phyloP scores from a whole-genome alignment of 2,888 invertebrate species.

The Camponotus fellah region DNA sequence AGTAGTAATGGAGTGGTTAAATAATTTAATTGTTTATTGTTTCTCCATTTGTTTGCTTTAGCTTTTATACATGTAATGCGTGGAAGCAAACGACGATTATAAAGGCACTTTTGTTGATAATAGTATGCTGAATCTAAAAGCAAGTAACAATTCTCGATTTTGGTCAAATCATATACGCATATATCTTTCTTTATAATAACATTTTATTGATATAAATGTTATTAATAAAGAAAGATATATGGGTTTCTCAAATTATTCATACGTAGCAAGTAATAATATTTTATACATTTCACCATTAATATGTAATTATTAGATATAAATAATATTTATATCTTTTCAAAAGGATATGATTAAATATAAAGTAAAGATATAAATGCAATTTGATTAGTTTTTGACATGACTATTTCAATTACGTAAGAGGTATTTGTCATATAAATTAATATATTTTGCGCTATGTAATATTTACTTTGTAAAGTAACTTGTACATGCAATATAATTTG shows the following conservation, averaged over 20 bases:
- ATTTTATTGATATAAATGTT: background rate
- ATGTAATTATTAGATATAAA: background rate
- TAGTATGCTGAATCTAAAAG: background rate
- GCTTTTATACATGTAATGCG: background rate
- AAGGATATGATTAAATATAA: background rate
- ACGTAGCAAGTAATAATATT: background rate
- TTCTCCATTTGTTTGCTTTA: conserved; percentile 7
- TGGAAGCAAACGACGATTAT: background rate
- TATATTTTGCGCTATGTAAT: background rate
- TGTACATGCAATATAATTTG: conserved; percentile 16
- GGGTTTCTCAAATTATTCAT: background rate
- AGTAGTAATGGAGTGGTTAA: background rate
- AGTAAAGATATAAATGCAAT: background rate
- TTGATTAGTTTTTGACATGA: background rate
- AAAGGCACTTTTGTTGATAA: conserved; percentile 10
- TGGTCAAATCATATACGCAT: background rate
- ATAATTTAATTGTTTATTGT: conserved; percentile 30
- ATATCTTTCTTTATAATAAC: too few species aligned
- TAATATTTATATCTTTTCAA: background rate
- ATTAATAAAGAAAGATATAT: background rate
- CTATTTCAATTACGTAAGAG: background rate
- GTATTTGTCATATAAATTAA: background rate
- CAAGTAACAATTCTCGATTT: background rate
- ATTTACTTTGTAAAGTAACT: background rate
- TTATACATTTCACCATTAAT: background rate